These are phyloP conservation scores for Polyploca ridens DNA, from an alignment of 2,888 invertebrate species.

Conservation along the genomic window DNA sequence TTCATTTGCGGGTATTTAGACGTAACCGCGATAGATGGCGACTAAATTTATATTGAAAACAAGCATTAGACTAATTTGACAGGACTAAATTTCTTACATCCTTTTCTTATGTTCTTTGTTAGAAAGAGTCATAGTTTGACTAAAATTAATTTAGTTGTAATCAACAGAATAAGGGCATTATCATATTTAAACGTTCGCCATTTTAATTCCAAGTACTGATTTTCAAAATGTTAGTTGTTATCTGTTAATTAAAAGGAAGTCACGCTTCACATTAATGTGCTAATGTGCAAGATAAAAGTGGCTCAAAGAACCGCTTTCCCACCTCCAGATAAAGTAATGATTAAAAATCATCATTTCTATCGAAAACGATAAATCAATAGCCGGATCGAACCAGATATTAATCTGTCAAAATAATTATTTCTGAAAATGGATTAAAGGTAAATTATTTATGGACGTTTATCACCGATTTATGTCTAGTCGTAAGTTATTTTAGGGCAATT, in stretches of 20 bases:
- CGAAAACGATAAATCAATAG: background rate
- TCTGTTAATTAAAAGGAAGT: background rate
- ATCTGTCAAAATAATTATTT: constrained; percentile 1
- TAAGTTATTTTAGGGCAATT: background rate
- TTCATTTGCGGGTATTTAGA: too few species aligned
- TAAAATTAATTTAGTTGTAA: too few species aligned
- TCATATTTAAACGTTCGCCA: too few species aligned
- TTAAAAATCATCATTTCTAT: background rate
- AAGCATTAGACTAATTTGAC: too few species aligned
- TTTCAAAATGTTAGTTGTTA: background rate
- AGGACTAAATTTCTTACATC: too few species aligned
- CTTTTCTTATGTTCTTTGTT: too few species aligned
- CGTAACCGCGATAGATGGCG: too few species aligned
- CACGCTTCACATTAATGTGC: background rate
- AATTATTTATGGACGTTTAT: background rate
- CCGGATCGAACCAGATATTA: background rate
- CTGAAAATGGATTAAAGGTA: background rate
- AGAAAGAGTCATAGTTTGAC: too few species aligned
- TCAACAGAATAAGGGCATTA: too few species aligned
- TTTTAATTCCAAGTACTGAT: background rate
- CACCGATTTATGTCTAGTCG: background rate
- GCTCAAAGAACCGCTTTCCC: constrained; percentile 1
- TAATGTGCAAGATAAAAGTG: background rate
- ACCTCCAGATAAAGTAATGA: background rate
- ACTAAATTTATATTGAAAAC: too few species aligned